Evolutionary conservation across 2,113 vertebrate species (phyloP).

Genomic region (Notarius lentiginosus): DNA sequence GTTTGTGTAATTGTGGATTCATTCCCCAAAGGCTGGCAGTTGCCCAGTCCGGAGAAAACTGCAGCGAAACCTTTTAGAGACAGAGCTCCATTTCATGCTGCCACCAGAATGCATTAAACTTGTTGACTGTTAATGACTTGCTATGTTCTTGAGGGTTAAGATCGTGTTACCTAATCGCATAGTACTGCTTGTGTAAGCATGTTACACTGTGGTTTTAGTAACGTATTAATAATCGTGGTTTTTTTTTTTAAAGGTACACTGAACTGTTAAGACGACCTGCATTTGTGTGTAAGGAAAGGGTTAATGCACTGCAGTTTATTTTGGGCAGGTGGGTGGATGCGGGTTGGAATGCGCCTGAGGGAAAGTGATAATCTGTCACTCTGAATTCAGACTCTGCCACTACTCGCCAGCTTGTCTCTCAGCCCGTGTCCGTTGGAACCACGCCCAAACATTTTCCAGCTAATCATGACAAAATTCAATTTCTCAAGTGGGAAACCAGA

Average conservation of each 20-base stretch:
- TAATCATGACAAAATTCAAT: slow-evolving; percentile 10
- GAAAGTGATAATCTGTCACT: slow-evolving; percentile 73
- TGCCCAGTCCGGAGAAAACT: not conserved
- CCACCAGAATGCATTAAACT: slow-evolving; percentile 32
- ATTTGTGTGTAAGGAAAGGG: slow-evolving; percentile 57
- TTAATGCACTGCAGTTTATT: slow-evolving; percentile 67
- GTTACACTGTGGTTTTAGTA: not conserved
- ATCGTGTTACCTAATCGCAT: slow-evolving; percentile 57
- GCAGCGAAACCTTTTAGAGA: slow-evolving; percentile 9
- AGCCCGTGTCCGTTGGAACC: slow-evolving; percentile 59
- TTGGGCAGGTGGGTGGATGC: slow-evolving; percentile 77
- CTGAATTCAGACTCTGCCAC: slow-evolving; percentile 64
- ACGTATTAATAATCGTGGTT: not conserved
- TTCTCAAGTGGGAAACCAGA: not conserved
- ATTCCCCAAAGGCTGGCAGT: slow-evolving; percentile 1
- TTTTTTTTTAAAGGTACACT: not conserved
- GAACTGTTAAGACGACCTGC: not conserved
- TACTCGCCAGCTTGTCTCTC: slow-evolving; percentile 59
- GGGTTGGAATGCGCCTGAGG: slow-evolving; percentile 75
- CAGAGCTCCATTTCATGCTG: slow-evolving; percentile 45
- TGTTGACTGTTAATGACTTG: slow-evolving; percentile 58
- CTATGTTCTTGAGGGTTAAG: slow-evolving; percentile 55
- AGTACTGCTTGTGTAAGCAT: slow-evolving; percentile 40
- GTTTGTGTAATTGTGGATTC: slow-evolving; percentile 2
- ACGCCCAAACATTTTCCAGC: slow-evolving; percentile 58